A percentile compares a stretch with the other conserved stretches of the same genome.
phyloP scores from a whole-genome alignment of 2,888 invertebrate species.

The Bembecia ichneumoniformis region DNA sequence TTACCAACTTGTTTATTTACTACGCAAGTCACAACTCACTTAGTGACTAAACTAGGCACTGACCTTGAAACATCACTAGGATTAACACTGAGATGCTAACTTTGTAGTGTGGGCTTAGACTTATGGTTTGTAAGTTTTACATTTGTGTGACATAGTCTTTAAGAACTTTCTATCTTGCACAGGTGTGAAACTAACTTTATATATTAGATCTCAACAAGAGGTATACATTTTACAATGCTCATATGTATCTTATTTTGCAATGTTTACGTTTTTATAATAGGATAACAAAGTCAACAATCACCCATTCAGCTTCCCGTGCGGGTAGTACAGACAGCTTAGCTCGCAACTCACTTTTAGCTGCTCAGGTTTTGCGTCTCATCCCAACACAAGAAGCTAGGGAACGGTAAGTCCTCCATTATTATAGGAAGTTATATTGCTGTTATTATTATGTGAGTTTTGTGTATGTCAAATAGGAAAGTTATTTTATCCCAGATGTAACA shows the following conservation, averaged over 20 bases:
- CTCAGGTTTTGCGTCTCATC: slow-evolving; percentile 85
- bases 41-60: no score
- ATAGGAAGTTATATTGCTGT: no score
- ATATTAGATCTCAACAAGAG: not conserved
- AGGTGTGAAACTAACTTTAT: not conserved
- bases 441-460: no score
- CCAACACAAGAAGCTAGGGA: slow-evolving; percentile 86
- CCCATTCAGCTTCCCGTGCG: slow-evolving; percentile 52
- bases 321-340: slow-evolving; percentile 79
- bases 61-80: no score
- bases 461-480: no score
- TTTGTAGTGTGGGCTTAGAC: not conserved
- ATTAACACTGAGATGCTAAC: not conserved
- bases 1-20: no score
- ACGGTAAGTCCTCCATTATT: slow-evolving; percentile 53
- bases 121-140: no score
- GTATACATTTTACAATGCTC: not conserved
- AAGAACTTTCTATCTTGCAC: no score
- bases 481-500: no score
- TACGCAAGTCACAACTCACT: no score
- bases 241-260: not conserved
- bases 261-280: slow-evolving; percentile 23
- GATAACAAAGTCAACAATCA: slow-evolving; percentile 48
- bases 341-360: slow-evolving; percentile 81
- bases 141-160: no score